Evolutionary conservation across 2,888 invertebrate species (phyloP).

Genomic region (Eupithecia subfuscata): DNA sequence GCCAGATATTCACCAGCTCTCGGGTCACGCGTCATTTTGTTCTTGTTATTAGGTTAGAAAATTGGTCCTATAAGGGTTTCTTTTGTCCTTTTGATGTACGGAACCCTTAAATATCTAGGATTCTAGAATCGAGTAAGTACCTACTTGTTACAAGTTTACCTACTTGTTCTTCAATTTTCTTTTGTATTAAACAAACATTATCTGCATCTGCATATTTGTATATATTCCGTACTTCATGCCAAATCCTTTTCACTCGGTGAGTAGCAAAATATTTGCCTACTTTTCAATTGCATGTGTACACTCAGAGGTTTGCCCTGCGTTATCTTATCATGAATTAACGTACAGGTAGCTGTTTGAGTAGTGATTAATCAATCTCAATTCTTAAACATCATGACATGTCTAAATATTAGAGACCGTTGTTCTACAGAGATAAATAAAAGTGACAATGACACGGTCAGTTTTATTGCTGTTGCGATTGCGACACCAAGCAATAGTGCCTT

Average conservation of each 20-base stretch:
- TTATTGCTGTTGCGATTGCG: conserved; percentile 35
- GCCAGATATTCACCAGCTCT: too few relatives aligned
- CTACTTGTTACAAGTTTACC: too few relatives aligned
- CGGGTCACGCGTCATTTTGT: too few relatives aligned
- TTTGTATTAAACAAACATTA: background rate
- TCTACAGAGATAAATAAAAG: conserved; percentile 59
- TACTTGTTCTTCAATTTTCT: too few relatives aligned
- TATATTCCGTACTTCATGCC: background rate
- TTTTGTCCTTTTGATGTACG: too few relatives aligned
- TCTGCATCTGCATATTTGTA: conserved; percentile 1
- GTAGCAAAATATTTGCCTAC: conserved; percentile 24
- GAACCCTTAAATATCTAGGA: too few relatives aligned
- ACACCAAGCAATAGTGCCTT: conserved; percentile 18
- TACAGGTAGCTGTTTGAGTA: conserved; percentile 69
- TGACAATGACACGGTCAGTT: conserved; percentile 67
- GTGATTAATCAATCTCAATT: conserved; percentile 71
- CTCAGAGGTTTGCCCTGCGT: conserved; percentile 39
- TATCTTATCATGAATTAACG: conserved; percentile 69
- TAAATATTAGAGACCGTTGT: conserved; percentile 58
- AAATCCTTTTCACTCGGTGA: conserved; percentile 5
- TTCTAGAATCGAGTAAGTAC: too few relatives aligned
- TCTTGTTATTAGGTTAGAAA: too few relatives aligned
- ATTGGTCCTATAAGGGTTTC: too few relatives aligned
- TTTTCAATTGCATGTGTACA: conserved; percentile 11
- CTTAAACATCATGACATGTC: conserved; percentile 69